Conservation (phyloP, 37 sponge, comb jelly and placozoan species). For the Ianthella basta region DNA sequence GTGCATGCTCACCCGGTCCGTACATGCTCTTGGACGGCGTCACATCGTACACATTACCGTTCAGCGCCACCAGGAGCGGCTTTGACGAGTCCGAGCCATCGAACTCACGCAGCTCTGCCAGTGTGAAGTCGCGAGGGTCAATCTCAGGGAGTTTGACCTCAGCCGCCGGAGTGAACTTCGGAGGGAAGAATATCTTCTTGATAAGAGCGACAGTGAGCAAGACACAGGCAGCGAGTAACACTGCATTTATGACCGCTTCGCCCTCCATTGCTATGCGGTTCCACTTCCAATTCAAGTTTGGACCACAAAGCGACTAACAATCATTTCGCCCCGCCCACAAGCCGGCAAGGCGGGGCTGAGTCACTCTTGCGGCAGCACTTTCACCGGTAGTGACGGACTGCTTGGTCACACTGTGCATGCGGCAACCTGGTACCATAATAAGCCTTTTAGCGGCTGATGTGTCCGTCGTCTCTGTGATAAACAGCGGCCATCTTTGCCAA, state of each 20-base stretch:
- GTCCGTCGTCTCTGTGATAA: too few relatives aligned
- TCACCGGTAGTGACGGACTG: too few relatives aligned
- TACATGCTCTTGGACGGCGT: slow-evolving; percentile 34
- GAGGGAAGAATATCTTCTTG: slow-evolving; percentile 14
- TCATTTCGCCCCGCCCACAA: too few relatives aligned
- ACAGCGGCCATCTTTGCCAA: too few relatives aligned
- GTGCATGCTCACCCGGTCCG: slow-evolving; percentile 32
- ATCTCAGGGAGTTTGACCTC: slow-evolving; percentile 14
- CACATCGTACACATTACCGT: slow-evolving; percentile 48
- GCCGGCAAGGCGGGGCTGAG: too few relatives aligned
- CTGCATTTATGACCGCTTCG: neutral
- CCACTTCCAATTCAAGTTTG: too few relatives aligned
- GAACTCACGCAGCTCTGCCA: slow-evolving; percentile 33
- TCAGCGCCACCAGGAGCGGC: slow-evolving; percentile 44
- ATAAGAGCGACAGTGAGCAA: neutral
- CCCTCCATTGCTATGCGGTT: slow-evolving; percentile 5
- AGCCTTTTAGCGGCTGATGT: too few relatives aligned
- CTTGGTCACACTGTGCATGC: too few relatives aligned
- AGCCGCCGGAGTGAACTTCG: neutral
- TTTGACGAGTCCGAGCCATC: slow-evolving; percentile 43
- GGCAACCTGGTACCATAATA: too few relatives aligned
- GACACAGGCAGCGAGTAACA: slow-evolving; percentile 5
- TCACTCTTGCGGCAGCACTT: too few relatives aligned
- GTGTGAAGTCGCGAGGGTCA: slow-evolving; percentile 27
- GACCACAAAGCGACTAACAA: too few relatives aligned